Evolutionary conservation across 2,113 vertebrate genomes (phyloP), one percentile per base, ranked within the genome.

Genomic region (Engraulis encrasicolus): DNA sequence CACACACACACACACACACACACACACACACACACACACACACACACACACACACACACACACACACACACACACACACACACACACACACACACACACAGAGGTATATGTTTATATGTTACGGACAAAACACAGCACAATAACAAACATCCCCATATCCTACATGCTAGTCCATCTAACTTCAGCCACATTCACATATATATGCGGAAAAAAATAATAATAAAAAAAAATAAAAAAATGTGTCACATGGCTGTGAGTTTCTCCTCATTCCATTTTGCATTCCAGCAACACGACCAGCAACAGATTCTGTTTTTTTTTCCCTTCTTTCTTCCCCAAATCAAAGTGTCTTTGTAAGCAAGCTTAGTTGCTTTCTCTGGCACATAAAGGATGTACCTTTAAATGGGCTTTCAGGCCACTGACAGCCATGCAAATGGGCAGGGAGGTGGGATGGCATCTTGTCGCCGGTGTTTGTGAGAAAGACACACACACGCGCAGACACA

Each of bases 371-470:
- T 94, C 93, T 94, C 91, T 91, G 89, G 92, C 93, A 94, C 91
- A 95, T 95, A 93, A 95, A 95, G 93, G 94, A 94, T 94, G 94
- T 93, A 95, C 94, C 94, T 95, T 95, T 94, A 95, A 95, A 95
- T 93, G 92, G 90, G 90, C 94, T 94, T 94, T 95, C 95, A 94
- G 89, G 91, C 87, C 89, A 86, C 89, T 95, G 95, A 95, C 94
- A 95, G 92, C 90, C 94, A 92, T 95, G 93, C 93, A 96, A 95
- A 95, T 96, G 91, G 91, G n/a, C 90, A 94, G 90, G 91, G 93
- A 95, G 94, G 93, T 94, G 92, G 94, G 93, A 94, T 95, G 94
- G 92, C 94, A 94, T 94, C 92, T 94, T 90, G 92, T 90, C 94
- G 92, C 93, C 93, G 94, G 92, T 95, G 94, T 95, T 94, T 95